Evolutionary conservation across 2,113 vertebrate species (phyloP), one percentile per base, ranked within the genome.

Genomic region (Leptobrachium ailaonicum): DNA sequence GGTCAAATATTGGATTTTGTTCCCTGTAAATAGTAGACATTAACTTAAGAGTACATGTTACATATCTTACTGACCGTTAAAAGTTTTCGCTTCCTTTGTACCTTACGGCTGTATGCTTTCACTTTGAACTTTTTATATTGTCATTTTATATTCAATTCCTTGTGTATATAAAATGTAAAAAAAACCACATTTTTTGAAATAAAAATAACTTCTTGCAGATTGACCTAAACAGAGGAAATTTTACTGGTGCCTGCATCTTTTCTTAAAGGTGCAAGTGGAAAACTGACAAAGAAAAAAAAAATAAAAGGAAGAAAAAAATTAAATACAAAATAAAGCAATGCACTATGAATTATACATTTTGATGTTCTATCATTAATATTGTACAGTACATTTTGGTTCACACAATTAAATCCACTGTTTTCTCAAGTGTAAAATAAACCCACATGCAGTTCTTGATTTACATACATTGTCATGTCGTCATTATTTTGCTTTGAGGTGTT

Each of bases 401-500:
- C 94, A 93, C 92, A 91, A 85, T 95, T 95, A 95, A 95, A 94
- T 88, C 89, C 92, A 92, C 95, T 96, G 95, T 96, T 96, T 95
- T 93, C 94, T 96, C 94, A 95, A 95, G 92, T 98, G 96, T 98
- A 96, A 97, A 98, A 98, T 98, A 98, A 98, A 98, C 92, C 95
- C 94, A 95, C 96, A 95, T 92, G 90, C 95, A 95, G 95, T 96
- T 95, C 95, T 95, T 95, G 95, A 94, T 96, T 95, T 95, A 95
- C 92, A 84, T 85, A 88, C 85, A 91, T 90, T 93, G 94, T 96
- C 90, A 82, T 89, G 91, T 91, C 84, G 80, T 93, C 88, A 85
- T 93, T 93, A 82, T 85, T 71, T 85, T 85, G 86, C 89, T 84
- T 88, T 73, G 89, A 90, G 89, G 84, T 84, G 83, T 83, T 86